phyloP scores from a whole-genome alignment of 2,113 vertebrate species.

The Ahaetulla prasina region DNA sequence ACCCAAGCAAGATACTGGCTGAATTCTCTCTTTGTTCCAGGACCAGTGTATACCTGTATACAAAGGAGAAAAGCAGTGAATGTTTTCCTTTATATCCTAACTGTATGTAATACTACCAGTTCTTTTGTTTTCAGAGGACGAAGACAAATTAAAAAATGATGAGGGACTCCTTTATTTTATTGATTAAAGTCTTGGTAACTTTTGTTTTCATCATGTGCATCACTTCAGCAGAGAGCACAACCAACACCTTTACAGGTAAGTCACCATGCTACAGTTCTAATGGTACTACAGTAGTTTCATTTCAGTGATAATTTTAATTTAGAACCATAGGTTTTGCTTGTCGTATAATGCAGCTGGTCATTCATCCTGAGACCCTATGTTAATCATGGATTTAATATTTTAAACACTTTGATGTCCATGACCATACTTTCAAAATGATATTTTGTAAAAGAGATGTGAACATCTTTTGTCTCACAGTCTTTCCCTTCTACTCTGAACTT shows the following conservation, averaged over 20 bases:
- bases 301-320: conserved; percentile 5
- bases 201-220: conserved; percentile 43
- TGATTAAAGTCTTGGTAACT: conserved; percentile 19
- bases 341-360: background rate
- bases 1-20: conserved; percentile 14
- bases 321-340: background rate
- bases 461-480: background rate
- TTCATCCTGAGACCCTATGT: background rate
- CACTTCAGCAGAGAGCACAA: background rate
- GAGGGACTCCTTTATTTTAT: background rate
- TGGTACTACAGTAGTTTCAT: background rate
- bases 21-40: conserved; percentile 44
- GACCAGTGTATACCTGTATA: conserved; percentile 23
- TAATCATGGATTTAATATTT: background rate
- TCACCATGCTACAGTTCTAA: conserved; percentile 2
- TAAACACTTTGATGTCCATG: background rate
- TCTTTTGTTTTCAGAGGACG: background rate
- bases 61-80: background rate
- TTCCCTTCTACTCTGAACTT: background rate
- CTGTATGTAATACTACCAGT: background rate
- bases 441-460: background rate
- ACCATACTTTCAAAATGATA: background rate
- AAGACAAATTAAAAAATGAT: background rate
- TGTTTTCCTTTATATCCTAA: background rate
- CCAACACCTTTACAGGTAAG: conserved; percentile 57